phyloP scores from a whole-genome alignment of 2,797 vertebrate species.

The Sparidentex hasta region DNA sequence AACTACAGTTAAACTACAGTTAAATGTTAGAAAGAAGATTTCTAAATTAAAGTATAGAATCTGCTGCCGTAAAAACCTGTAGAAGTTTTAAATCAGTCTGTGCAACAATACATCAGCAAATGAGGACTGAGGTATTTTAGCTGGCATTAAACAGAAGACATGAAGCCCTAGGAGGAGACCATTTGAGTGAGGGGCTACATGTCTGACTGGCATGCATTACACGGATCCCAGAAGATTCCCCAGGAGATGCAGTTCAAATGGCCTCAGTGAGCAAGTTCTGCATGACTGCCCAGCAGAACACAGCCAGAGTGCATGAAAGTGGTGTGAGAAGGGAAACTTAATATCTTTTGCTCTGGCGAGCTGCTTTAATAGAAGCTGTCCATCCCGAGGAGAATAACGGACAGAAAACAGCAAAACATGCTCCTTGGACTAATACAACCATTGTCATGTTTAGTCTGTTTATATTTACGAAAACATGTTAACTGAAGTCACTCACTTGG shows the following conservation, averaged over 20 bases:
- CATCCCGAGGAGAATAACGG: slow-evolving; percentile 50
- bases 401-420: slow-evolving; percentile 55
- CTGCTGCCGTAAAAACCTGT: background rate
- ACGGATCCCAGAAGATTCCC: slow-evolving; percentile 41
- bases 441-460: slow-evolving; percentile 46
- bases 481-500: slow-evolving; percentile 10
- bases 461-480: slow-evolving; percentile 38
- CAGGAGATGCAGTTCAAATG: slow-evolving; percentile 63
- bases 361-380: slow-evolving; percentile 73
- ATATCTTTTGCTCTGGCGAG: slow-evolving; percentile 68
- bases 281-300: slow-evolving; percentile 65
- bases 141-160: slow-evolving; percentile 34
- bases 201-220: slow-evolving; percentile 65
- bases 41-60: background rate
- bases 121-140: background rate
- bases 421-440: slow-evolving; percentile 44
- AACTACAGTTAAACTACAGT: background rate
- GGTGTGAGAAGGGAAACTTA: slow-evolving; percentile 63
- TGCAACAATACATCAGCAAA: background rate
- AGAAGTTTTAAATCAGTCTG: background rate
- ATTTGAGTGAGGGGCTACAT: slow-evolving; percentile 43
- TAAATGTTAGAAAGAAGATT: background rate
- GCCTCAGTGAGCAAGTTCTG: slow-evolving; percentile 72
- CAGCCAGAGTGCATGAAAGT: slow-evolving; percentile 70
- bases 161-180: slow-evolving; percentile 15